A percentile compares a stretch with the other conserved stretches of the same genome.
Evolutionary conservation across 2,888 invertebrate genomes (phyloP).

Genomic region (Philonicus albiceps): DNA sequence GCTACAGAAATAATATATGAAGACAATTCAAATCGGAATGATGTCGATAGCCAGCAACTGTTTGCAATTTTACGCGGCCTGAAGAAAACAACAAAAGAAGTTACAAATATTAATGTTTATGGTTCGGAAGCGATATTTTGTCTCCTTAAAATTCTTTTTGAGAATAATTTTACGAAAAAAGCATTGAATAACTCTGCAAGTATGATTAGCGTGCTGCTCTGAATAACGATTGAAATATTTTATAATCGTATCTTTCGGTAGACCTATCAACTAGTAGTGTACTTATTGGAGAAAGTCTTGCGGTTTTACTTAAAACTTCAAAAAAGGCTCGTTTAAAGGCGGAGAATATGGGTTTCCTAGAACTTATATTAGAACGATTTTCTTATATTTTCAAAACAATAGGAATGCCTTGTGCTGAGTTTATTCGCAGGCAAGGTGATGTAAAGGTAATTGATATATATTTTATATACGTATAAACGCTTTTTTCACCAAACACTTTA

Average conservation of each 20-base stretch:
- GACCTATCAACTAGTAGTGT: slow-evolving; percentile 48
- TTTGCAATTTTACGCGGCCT: neutral
- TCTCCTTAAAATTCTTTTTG: neutral
- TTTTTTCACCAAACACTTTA: slow-evolving; percentile 19
- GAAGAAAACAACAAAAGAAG: neutral
- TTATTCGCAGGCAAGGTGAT: slow-evolving; percentile 57
- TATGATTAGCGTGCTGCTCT: neutral
- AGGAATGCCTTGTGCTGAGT: slow-evolving; percentile 54
- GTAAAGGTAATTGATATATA: slow-evolving; percentile 50
- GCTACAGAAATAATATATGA: neutral
- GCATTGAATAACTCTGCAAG: neutral
- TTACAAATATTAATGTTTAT: neutral
- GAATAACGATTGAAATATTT: neutral
- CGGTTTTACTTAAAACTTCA: slow-evolving; percentile 56
- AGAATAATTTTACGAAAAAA: neutral
- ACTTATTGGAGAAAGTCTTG: slow-evolving; percentile 55
- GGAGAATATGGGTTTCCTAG: slow-evolving; percentile 52
- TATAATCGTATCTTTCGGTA: neutral
- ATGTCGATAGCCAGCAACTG: neutral
- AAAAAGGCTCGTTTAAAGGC: slow-evolving; percentile 53
- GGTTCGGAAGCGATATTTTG: slow-evolving; percentile 18
- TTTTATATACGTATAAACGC: neutral
- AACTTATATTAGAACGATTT: slow-evolving; percentile 53
- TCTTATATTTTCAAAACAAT: slow-evolving; percentile 54
- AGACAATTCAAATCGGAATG: neutral